Conservation (phyloP, 2,888 invertebrate species). For the Cactoblastis cactorum region DNA sequence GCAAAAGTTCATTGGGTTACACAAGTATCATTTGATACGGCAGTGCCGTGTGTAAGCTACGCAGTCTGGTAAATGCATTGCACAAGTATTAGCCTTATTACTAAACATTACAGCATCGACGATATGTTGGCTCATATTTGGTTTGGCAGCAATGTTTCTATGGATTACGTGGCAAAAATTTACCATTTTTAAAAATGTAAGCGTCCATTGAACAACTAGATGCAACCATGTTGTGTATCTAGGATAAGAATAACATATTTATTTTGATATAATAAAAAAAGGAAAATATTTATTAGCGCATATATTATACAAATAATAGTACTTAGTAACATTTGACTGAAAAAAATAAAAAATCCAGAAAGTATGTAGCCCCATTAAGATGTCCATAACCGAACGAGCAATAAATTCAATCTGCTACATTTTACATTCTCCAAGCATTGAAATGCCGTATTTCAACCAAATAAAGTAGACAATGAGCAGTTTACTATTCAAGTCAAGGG, state of each 20-base stretch:
- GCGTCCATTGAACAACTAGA: no score
- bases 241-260: no score
- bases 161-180: background rate
- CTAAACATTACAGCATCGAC: constrained; percentile 18
- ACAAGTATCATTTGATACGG: constrained; percentile 50
- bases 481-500: background rate
- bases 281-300: no score
- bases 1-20: constrained; percentile 48
- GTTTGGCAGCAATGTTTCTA: background rate
- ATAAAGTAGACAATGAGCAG: background rate
- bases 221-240: no score
- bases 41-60: constrained; percentile 30
- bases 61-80: constrained; percentile 44
- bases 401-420: background rate
- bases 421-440: constrained; percentile 1
- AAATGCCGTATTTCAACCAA: background rate
- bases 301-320: no score
- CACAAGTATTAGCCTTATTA: constrained; percentile 36
- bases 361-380: background rate
- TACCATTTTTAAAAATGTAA: no score
- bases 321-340: no score
- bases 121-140: constrained; percentile 7
- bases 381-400: background rate
- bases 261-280: no score
- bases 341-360: background rate